Conservation (phyloP, 2,888 invertebrate species). For the Lepidocyrtoides sp. region DNA sequence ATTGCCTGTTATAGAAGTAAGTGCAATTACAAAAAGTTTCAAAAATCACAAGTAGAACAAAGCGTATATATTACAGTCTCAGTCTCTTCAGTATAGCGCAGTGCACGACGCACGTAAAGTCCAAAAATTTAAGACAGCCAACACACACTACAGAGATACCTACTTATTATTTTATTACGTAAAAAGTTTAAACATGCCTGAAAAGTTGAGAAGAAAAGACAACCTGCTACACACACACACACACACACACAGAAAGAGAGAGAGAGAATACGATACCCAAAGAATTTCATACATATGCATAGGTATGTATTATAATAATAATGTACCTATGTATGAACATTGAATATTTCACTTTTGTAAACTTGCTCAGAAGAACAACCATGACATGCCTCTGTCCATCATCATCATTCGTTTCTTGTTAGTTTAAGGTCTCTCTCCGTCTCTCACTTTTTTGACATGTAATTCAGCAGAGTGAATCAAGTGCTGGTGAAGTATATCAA, state of each 20-base stretch:
- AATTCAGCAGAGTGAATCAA: constrained; percentile 50
- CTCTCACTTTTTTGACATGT: constrained; percentile 40
- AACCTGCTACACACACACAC: background rate
- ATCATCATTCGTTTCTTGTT: background rate
- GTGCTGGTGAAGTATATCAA: background rate
- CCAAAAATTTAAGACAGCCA: no score
- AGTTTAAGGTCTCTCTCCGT: background rate
- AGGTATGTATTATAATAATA: no score
- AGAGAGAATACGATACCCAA: background rate
- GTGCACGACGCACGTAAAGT: no score
- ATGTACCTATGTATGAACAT: background rate
- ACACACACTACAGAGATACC: background rate
- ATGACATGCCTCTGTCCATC: constrained; percentile 41
- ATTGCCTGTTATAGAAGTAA: background rate
- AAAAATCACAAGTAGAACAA: background rate
- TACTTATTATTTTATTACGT: constrained; percentile 15
- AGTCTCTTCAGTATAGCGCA: no score
- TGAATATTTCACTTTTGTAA: background rate
- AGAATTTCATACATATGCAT: background rate
- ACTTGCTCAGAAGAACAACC: background rate
- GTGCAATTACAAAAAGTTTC: background rate
- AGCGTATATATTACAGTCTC: no score
- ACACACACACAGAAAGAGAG: no score
- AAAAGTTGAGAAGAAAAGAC: background rate
- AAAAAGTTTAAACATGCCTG: background rate